These are phyloP conservation scores for Drosophila pandora DNA, from an alignment of 1,140 invertebrate species.

Conservation along the genomic window DNA sequence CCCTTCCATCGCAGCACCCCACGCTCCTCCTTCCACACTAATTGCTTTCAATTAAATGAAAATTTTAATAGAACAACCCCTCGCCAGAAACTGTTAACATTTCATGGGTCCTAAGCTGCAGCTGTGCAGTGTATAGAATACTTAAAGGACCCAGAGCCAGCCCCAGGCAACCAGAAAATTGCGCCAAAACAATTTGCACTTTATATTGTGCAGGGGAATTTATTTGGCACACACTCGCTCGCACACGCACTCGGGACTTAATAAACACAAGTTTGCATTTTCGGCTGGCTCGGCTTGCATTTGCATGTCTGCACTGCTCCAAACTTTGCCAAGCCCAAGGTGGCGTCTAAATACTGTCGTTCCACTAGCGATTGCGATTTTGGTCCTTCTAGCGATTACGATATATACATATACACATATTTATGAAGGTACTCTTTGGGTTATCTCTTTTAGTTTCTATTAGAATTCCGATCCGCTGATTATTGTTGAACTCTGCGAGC, in stretches of 20 bases:
- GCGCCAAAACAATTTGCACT: slow-evolving; percentile 78
- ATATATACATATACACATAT: neutral
- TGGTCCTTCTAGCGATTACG: slow-evolving; percentile 1
- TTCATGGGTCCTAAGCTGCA: slow-evolving; percentile 36
- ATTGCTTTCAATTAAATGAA: slow-evolving; percentile 82
- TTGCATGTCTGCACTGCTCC: slow-evolving; percentile 38
- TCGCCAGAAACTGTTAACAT: slow-evolving; percentile 62
- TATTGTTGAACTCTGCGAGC: neutral
- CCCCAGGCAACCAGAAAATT: slow-evolving; percentile 46
- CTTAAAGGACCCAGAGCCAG: slow-evolving; percentile 17
- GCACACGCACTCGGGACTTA: slow-evolving; percentile 38
- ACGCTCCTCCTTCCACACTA: slow-evolving; percentile 45
- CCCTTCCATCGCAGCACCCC: neutral
- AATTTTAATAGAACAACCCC: slow-evolving; percentile 78
- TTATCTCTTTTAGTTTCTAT: neutral
- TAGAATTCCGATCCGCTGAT: neutral
- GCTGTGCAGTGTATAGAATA: slow-evolving; percentile 64
- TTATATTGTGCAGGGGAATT: slow-evolving; percentile 72
- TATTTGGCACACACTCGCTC: slow-evolving; percentile 43
- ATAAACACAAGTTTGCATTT: slow-evolving; percentile 74
- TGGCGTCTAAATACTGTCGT: neutral
- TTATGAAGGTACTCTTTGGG: neutral
- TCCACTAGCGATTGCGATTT: slow-evolving; percentile 10
- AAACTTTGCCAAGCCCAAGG: slow-evolving; percentile 41
- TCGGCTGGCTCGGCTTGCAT: slow-evolving; percentile 50